phyloP scores from a whole-genome alignment of 2,113 vertebrate genomes.

The Anarrhichthys ocellatus region DNA sequence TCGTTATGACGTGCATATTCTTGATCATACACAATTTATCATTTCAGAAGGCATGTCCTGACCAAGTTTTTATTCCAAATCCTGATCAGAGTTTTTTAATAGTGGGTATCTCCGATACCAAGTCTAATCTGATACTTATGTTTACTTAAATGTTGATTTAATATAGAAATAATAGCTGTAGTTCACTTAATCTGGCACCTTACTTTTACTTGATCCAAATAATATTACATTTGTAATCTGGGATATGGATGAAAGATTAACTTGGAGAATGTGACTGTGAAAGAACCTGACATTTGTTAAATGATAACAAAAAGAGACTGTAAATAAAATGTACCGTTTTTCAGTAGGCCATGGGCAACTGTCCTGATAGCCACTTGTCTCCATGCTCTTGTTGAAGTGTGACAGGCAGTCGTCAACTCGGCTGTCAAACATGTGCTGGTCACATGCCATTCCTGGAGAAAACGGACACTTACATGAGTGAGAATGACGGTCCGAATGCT shows the following conservation, averaged over 20 bases:
- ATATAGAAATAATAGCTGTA: not conserved
- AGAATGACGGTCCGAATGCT: not conserved
- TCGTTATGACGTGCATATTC: not conserved
- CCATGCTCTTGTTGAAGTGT: constrained; percentile 71
- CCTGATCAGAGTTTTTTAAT: not conserved
- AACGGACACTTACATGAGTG: not conserved
- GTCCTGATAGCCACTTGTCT: constrained; percentile 52
- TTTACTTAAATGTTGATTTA: not conserved
- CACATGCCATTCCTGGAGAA: constrained; percentile 63
- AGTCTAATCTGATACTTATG: not conserved
- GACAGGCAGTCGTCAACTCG: constrained; percentile 63
- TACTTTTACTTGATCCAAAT: not conserved
- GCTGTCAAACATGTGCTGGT: constrained; percentile 60
- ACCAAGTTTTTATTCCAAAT: not conserved
- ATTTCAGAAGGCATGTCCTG: not conserved
- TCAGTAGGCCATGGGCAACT: constrained; percentile 77
- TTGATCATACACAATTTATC: not conserved
- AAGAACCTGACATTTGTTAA: not conserved
- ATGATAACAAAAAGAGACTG: not conserved
- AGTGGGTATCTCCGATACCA: not conserved
- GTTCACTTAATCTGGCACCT: not conserved
- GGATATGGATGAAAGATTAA: not conserved
- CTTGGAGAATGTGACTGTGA: not conserved
- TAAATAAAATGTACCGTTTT: constrained; percentile 56
- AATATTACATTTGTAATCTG: not conserved